Conservation (phyloP, 1,140 invertebrate genomes). For the Acromyrmex heyeri region DNA sequence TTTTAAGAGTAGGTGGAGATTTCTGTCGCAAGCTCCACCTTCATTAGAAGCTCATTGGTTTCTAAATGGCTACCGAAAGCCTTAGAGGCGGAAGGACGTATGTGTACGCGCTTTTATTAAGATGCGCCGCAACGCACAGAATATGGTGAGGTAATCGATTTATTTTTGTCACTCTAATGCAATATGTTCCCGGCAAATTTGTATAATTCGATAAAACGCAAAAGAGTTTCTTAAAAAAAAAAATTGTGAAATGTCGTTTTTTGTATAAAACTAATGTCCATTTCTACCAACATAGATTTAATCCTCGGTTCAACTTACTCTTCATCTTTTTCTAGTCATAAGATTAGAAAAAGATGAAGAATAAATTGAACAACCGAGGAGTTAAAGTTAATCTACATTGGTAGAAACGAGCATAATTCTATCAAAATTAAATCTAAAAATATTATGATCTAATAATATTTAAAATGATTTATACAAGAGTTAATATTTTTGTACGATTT, state of each 20-base stretch:
- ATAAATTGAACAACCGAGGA: too few relatives aligned
- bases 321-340: too few relatives aligned
- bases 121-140: slow-evolving; percentile 3
- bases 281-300: too few relatives aligned
- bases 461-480: not conserved
- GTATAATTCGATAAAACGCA: not conserved
- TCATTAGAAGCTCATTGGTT: slow-evolving; percentile 85
- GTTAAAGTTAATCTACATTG: too few relatives aligned
- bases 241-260: not conserved
- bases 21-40: slow-evolving; percentile 83
- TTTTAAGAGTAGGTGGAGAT: slow-evolving; percentile 86
- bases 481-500: not conserved
- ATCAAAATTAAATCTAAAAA: not conserved
- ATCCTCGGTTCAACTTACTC: too few relatives aligned
- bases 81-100: not conserved
- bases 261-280: not conserved
- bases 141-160: slow-evolving; percentile 38
- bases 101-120: slow-evolving; percentile 23
- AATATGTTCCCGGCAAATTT: not conserved
- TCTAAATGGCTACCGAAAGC: slow-evolving; percentile 55
- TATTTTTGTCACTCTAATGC: slow-evolving; percentile 28
- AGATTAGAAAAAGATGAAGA: too few relatives aligned
- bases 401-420: not conserved
- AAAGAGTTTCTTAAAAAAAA: not conserved
- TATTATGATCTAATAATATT: not conserved